phyloP scores from a whole-genome alignment of 2,113 vertebrate species.

The Leucopsar rothschildi region DNA sequence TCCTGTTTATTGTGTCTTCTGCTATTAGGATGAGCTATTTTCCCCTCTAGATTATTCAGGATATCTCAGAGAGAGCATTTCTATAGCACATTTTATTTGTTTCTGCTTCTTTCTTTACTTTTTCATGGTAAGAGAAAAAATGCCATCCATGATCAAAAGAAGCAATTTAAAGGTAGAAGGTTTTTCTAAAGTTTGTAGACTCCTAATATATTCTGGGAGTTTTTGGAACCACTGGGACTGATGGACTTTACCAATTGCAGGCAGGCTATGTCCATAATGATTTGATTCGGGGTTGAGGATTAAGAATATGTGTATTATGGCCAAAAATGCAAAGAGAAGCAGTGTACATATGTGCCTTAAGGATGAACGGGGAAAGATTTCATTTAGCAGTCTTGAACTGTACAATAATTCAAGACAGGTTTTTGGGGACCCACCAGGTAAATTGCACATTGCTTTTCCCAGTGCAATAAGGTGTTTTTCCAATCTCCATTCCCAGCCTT shows the following conservation, averaged over 20 bases:
- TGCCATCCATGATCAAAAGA: background rate
- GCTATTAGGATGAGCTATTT: background rate
- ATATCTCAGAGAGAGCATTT: background rate
- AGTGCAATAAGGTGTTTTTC: background rate
- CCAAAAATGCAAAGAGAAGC: background rate
- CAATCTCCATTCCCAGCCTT: background rate
- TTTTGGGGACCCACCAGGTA: background rate
- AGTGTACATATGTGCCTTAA: fast-evolving
- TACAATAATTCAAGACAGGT: background rate
- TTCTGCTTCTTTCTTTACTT: background rate
- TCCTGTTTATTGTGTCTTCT: background rate
- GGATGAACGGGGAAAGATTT: background rate
- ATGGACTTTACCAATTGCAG: background rate
- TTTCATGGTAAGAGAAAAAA: background rate
- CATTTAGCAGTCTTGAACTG: background rate
- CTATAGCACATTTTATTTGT: background rate
- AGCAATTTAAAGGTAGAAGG: background rate
- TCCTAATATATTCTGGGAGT: background rate
- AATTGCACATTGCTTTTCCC: background rate
- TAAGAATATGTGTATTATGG: background rate
- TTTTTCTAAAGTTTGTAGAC: background rate
- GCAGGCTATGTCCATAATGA: background rate
- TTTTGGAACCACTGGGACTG: background rate
- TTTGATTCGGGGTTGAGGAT: background rate
- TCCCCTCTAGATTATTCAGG: background rate